Conservation (phyloP, 2,113 vertebrate species). For the Malurus cyaneus region DNA sequence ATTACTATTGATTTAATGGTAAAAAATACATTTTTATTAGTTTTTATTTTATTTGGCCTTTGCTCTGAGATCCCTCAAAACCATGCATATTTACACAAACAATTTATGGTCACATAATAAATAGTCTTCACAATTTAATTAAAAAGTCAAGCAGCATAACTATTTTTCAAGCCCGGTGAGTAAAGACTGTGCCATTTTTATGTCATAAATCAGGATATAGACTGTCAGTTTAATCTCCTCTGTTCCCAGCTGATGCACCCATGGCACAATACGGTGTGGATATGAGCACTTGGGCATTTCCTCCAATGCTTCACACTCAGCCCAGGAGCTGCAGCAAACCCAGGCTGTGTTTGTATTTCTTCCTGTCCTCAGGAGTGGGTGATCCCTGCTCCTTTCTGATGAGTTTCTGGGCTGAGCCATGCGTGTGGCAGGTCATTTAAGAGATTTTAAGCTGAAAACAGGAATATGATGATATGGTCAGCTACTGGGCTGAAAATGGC, state of each 20-base stretch:
- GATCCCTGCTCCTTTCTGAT: background rate
- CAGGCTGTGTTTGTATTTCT: background rate
- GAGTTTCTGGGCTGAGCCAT: accelerated
- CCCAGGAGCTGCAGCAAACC: background rate
- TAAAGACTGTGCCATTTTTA: background rate
- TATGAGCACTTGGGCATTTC: background rate
- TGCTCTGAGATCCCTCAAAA: background rate
- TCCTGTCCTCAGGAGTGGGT: background rate
- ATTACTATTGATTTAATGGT: conserved; percentile 13
- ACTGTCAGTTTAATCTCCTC: conserved; percentile 10
- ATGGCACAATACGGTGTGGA: background rate
- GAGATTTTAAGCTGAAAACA: background rate
- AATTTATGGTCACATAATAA: background rate
- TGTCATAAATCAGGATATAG: conserved; percentile 10
- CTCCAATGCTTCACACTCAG: background rate
- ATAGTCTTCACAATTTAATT: conserved; percentile 21
- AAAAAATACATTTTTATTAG: background rate
- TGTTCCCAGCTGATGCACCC: background rate
- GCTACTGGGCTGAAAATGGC: background rate
- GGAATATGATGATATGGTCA: background rate
- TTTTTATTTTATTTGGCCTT: conserved; percentile 27
- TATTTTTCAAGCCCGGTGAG: background rate
- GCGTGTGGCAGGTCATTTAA: background rate
- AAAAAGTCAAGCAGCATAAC: background rate
- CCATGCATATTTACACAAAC: background rate